A percentile compares a stretch with the other conserved stretches of the same genome.
Conservation (phyloP, 2,113 vertebrate species). For the Accipiter cooperii region DNA sequence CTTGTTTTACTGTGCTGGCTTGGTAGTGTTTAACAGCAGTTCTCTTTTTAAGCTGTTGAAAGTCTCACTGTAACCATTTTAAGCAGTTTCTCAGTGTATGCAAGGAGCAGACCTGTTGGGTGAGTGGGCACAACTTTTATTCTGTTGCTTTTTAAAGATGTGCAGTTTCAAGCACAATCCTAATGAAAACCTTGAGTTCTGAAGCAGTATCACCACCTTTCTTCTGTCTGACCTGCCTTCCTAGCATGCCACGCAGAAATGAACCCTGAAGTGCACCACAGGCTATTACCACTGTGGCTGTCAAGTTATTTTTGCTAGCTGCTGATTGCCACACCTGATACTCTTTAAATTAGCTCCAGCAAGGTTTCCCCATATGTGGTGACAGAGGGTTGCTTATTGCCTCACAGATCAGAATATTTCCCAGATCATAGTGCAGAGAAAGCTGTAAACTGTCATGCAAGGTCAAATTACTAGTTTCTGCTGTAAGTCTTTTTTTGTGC, state of each 20-base stretch:
- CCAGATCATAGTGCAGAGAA: neutral
- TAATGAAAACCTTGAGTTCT: neutral
- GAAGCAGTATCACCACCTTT: neutral
- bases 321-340: conserved; percentile 3
- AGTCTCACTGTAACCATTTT: neutral
- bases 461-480: neutral
- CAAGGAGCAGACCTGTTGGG: neutral
- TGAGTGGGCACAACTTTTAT: neutral
- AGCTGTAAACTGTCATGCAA: neutral
- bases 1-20: neutral
- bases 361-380: neutral
- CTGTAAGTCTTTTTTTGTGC: neutral
- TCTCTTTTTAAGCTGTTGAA: neutral
- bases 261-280: neutral
- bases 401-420: conserved; percentile 1
- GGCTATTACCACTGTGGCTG: neutral
- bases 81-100: neutral
- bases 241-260: neutral
- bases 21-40: neutral
- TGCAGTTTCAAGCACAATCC: neutral
- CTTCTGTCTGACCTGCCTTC: neutral
- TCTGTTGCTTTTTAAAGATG: neutral
- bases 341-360: conserved; percentile 34
- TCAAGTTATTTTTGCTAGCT: conserved; percentile 13
- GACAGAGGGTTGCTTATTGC: neutral